Base-by-base conservation (phyloP, 2,888 invertebrate species). In the Selenia dentaria region DNA sequence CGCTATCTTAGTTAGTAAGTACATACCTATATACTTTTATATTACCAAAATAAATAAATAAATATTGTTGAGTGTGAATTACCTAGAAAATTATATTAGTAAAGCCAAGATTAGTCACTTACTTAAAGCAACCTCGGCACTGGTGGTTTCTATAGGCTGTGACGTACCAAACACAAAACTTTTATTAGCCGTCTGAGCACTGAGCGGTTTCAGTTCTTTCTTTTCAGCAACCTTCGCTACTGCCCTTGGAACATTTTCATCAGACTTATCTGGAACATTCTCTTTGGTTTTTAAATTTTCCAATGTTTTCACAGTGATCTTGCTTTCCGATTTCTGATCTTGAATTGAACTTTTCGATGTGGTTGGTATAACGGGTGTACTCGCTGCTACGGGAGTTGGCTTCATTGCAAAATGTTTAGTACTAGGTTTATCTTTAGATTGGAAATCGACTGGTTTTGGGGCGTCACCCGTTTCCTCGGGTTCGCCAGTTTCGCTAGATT, bases 401-500 rank as follows among this genome's bases (percentile, higher is more conserved):
- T 83, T 79, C 44, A 74, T 56, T 25, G 59, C 78, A 46, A 83
- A 84, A 22, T 80, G 51, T 47, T 76, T 79, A 0, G 75, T 68
- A 10, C 77, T 50, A 1, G 77, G 74, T 69, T 84, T 82, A 2
- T 73, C 70, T 44, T 62, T 66, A 42, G 72, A 68, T 64, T 74
- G 64, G 1, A 52, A 16, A 10, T 66, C 62, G 9, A 57, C 26
- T 1, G 64, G 40, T 54, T 67, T 69, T 16, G 57, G 39, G 8
- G 40, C 27, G 3, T 42, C 44, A 6, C 51, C 57, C 1, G 51
- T 35, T 6, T 62, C 42, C 51, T 83, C 82, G 3, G 68, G 64
- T 69, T 88, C 88, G 0, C 83, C 83, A 3, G 83, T 86, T 72
- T 85, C 88, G 32, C 66, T 73, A n/a, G 81, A 75, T 54, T 76